These are phyloP conservation scores for Eretmodus cyanostictus DNA, from an alignment of 2,113 vertebrate species.

Conservation along the genomic window DNA sequence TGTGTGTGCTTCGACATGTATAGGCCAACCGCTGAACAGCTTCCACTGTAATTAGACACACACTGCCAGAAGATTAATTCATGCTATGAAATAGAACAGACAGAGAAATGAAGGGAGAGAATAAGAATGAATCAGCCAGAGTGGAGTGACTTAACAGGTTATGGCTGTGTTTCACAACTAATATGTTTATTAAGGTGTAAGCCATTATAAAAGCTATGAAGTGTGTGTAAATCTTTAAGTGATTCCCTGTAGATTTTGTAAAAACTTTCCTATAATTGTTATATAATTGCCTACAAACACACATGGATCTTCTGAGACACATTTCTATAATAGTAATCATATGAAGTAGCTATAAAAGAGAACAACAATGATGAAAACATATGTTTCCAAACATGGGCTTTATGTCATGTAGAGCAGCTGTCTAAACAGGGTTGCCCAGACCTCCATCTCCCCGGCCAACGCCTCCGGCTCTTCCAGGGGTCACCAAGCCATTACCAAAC, in stretches of 20 bases:
- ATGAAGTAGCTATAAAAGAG: background rate
- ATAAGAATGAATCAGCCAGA: background rate
- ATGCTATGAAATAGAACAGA: background rate
- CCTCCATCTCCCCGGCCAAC: background rate
- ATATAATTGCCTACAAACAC: background rate
- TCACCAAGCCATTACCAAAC: background rate
- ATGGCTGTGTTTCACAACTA: background rate
- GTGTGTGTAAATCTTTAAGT: background rate
- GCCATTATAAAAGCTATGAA: background rate
- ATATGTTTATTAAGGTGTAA: background rate
- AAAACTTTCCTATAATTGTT: background rate
- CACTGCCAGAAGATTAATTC: conserved; percentile 18
- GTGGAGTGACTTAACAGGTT: background rate
- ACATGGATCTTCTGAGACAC: background rate
- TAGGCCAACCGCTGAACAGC: background rate
- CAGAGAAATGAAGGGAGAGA: background rate
- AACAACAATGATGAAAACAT: background rate
- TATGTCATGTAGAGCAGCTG: background rate
- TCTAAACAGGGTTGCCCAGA: background rate
- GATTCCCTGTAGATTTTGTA: background rate
- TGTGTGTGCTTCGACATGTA: background rate
- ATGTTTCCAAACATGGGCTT: background rate
- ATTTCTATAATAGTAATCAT: background rate
- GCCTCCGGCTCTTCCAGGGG: background rate
- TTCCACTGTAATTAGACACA: conserved; percentile 39